Base-by-base conservation (phyloP, 2,888 invertebrate species). In the Drosophila flavopinicola region DNA sequence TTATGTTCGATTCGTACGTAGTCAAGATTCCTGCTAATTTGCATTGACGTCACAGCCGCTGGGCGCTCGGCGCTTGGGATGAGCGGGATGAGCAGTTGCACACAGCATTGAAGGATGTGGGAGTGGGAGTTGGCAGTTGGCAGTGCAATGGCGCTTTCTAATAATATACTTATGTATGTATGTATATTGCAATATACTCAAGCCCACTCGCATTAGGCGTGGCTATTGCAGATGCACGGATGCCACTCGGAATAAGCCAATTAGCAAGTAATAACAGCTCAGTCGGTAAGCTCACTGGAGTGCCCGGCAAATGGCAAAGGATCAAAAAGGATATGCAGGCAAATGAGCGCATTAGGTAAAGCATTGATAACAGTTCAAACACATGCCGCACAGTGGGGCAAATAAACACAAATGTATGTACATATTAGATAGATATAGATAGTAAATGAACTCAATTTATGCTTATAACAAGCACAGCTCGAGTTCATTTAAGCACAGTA, bases 221-320 rank as follows among this genome's bases (percentile, higher is more conserved):
- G 25, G 15, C 25, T n/a, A 35, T 23, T n/a, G 13, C 6, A 10
- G 9, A 7, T 25, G 60, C 45, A 15, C 23, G 17, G 25, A 23
- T 27, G 37, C 38, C 32, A 7, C 25, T 23, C 39, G 23, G 23
- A 24, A 47, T 27, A 38, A 48, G 33, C 33, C 44, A 52, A 61
- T 61, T 67, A 60, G 20, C 33, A 17, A 29, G 38, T 47, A 56
- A 52, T 54, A 39, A 11, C 44, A 24, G 35, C 54, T 57, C 49
- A 58, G 54, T 45, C 42, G 29, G 41, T 78, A 75, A 76, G 61
- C 66, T 29, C 56, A 66, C 59, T 66, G 56, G 45, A 78, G 76
- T 53, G 63, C 48, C 35, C 1, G 15, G 11, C 33, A 56, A 49
- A 44, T 35, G 41, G 20, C 17, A 10, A 23, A 17, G 47, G 4